A percentile compares a stretch with the other conserved stretches of the same genome.
Conservation (phyloP, 2,888 invertebrate genomes). For the Campopleginae sp. region DNA sequence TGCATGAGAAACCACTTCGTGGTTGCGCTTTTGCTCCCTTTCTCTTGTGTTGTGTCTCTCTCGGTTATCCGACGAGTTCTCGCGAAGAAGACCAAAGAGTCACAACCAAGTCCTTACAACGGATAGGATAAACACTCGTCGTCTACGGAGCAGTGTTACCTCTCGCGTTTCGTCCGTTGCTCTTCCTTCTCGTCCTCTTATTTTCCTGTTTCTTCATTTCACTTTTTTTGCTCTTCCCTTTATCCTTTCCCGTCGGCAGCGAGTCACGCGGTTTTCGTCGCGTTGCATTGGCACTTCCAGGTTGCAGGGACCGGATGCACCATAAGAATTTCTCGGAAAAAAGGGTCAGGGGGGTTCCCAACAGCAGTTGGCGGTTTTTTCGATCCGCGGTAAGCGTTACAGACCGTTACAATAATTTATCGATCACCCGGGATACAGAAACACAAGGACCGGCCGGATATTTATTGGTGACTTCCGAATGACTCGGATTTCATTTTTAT, state of each 20-base stretch:
- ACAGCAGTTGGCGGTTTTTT: constrained; percentile 52
- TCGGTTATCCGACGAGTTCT: constrained; percentile 47
- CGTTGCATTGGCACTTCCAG: constrained; percentile 33
- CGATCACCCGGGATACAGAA: neutral
- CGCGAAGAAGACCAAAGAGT: constrained; percentile 42
- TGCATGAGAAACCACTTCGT: constrained; percentile 61
- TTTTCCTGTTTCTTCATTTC: neutral
- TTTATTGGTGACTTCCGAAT: too few relatives aligned
- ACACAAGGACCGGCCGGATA: neutral
- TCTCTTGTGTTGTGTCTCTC: constrained; percentile 21
- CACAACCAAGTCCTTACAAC: constrained; percentile 53
- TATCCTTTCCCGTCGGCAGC: constrained; percentile 34
- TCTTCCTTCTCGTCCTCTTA: constrained; percentile 13
- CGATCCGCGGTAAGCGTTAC: constrained; percentile 4
- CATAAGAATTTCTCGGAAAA: constrained; percentile 44
- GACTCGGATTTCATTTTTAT: too few relatives aligned
- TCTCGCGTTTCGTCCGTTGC: constrained; percentile 56
- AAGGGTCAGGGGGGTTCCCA: constrained; percentile 31
- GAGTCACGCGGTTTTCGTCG: constrained; percentile 50
- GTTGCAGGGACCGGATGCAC: constrained; percentile 43
- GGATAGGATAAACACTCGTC: constrained; percentile 65
- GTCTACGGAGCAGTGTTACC: constrained; percentile 60
- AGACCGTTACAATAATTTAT: neutral
- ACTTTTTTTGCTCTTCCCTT: constrained; percentile 48
- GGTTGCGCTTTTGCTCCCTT: constrained; percentile 28